Conservation (phyloP, 2,797 vertebrate species). For the Melanotaenia parkinsoni region DNA sequence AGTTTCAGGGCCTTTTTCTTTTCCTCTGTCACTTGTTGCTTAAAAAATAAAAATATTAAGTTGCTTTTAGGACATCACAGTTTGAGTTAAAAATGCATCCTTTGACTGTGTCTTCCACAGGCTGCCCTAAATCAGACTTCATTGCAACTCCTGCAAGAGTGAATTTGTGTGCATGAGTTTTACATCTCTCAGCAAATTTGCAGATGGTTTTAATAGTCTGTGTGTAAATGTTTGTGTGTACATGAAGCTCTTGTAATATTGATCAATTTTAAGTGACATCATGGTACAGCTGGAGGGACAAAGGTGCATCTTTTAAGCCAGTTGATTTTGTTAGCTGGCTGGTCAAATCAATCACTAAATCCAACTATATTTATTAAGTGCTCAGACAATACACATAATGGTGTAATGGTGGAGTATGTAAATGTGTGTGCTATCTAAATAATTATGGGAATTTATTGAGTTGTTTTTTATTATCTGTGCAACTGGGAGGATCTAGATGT, state of each 20-base stretch:
- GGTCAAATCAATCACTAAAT: background rate
- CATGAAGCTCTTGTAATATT: background rate
- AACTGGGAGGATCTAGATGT: too few relatives aligned
- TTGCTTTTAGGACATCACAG: background rate
- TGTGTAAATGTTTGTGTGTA: constrained; percentile 10
- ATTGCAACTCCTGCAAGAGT: constrained; percentile 1
- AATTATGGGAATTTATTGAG: too few relatives aligned
- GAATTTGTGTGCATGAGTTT: constrained; percentile 22
- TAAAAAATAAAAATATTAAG: background rate
- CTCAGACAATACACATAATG: too few relatives aligned
- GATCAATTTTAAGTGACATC: constrained; percentile 46
- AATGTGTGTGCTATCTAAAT: too few relatives aligned
- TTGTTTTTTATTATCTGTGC: too few relatives aligned
- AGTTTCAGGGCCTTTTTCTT: background rate
- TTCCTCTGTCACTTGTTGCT: background rate
- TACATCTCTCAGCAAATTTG: constrained; percentile 14
- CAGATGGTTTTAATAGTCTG: constrained; percentile 13
- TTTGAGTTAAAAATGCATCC: background rate
- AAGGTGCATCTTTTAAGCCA: constrained; percentile 4
- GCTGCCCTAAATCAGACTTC: constrained; percentile 48
- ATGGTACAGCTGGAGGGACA: constrained; percentile 32
- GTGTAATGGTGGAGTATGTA: too few relatives aligned
- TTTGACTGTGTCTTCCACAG: constrained; percentile 21
- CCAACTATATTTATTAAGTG: too few relatives aligned
- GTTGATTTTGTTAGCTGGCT: background rate